A percentile compares a stretch with the other conserved stretches of the same genome.
Conservation (phyloP, 2,113 vertebrate genomes). For the Otolemur garnettii region DNA sequence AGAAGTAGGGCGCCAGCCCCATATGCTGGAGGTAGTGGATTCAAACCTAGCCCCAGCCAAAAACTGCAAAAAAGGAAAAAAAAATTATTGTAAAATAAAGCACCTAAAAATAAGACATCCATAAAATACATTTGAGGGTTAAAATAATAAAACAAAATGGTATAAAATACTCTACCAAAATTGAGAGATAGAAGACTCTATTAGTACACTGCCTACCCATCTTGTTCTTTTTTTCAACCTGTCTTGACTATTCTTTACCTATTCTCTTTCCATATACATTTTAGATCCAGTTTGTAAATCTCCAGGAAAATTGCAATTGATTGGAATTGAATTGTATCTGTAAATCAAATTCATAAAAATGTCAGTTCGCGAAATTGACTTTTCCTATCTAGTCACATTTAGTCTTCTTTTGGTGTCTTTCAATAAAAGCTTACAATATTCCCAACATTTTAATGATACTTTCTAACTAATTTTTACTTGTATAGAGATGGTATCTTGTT, state of each 20-base stretch:
- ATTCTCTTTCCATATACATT: background rate
- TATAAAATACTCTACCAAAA: background rate
- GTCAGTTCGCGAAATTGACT: background rate
- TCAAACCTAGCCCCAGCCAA: too few species aligned
- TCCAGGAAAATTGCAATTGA: background rate
- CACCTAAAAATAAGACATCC: background rate
- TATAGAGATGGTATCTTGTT: background rate
- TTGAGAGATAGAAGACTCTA: background rate
- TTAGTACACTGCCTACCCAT: background rate
- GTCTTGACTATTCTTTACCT: background rate
- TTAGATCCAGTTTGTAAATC: background rate
- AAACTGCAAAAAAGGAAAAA: too few species aligned
- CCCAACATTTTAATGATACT: background rate
- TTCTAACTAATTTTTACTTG: background rate
- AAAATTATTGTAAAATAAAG: background rate
- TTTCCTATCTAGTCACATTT: background rate
- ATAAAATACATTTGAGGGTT: background rate
- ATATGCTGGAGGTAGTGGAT: too few species aligned
- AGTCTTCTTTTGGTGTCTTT: background rate
- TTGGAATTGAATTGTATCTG: background rate
- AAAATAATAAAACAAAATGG: background rate
- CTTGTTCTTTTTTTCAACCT: background rate
- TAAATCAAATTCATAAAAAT: conserved; percentile 31
- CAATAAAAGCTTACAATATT: background rate
- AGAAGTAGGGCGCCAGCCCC: too few species aligned